These are phyloP conservation scores for Chrysolina oricalcia DNA, from an alignment of 2,888 invertebrate species.

Conservation along the genomic window DNA sequence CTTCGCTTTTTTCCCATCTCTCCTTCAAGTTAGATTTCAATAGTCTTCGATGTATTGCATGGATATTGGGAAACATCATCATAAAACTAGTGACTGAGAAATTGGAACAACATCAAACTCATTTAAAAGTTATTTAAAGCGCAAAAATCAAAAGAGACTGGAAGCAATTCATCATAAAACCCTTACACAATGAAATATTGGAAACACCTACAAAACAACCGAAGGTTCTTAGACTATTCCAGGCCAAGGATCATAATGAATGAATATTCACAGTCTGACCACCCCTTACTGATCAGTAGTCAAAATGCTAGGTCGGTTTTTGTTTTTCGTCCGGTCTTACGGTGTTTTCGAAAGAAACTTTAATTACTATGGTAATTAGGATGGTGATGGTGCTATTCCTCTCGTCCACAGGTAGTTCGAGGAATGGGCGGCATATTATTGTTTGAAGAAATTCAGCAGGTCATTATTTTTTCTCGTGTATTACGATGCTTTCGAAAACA, in stretches of 20 bases:
- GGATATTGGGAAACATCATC: too few species aligned
- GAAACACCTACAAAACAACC: slow-evolving; percentile 60
- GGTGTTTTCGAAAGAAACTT: slow-evolving; percentile 50
- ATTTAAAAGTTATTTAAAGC: neutral
- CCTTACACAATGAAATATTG: slow-evolving; percentile 65
- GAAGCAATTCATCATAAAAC: slow-evolving; percentile 62
- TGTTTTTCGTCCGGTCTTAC: slow-evolving; percentile 27
- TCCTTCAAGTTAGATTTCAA: too few species aligned
- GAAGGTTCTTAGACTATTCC: slow-evolving; percentile 7
- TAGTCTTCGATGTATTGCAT: too few species aligned
- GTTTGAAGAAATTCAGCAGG: slow-evolving; percentile 51
- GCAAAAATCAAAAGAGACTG: neutral
- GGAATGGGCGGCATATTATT: slow-evolving; percentile 50
- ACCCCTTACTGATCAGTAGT: slow-evolving; percentile 30
- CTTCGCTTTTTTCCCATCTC: too few species aligned
- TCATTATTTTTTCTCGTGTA: slow-evolving; percentile 49
- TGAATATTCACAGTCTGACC: neutral
- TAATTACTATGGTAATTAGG: slow-evolving; percentile 70
- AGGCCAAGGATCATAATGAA: neutral
- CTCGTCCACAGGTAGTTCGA: slow-evolving; percentile 56
- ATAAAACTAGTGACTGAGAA: neutral
- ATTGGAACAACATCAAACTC: neutral
- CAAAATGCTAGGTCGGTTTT: slow-evolving; percentile 20
- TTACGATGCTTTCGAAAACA: neutral
- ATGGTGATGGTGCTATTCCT: slow-evolving; percentile 67